Evolutionary conservation across 2,888 invertebrate genomes (phyloP), one percentile per base, ranked within the genome.

Genomic region (Lepidocyrtinus sp.): DNA sequence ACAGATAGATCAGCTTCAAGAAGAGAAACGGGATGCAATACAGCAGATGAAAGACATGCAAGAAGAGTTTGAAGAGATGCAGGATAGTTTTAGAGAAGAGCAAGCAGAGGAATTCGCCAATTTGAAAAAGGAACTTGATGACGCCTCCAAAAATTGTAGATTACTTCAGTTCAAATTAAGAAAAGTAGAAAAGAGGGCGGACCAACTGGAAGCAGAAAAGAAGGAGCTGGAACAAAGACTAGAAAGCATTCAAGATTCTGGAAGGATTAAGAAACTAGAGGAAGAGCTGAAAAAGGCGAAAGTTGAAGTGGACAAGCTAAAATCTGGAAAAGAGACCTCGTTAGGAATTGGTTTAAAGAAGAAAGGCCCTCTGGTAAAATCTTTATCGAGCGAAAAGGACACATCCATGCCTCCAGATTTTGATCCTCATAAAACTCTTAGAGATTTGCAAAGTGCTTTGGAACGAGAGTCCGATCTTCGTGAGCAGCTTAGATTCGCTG

Each of bases 51-150:
- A 94, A 45, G 97, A 97, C 87, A 91, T 99, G 87, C 98, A 98
- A 88, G 95, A 96, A 84, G 99, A 99, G 90, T 97, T 99, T 90
- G 99, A 99, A 88, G 99, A 99, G 90, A 94, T 99, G 93, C 98
- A 99, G 89, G 99, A 99, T 88, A 96, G 95, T 88, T 97, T 96
- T 89, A 92, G 97, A 87, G 99, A 99, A 89, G 98, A 98, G 87
- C 98, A 99, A 90, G 96, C 96, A 5, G 96, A 98, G 87, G 99
- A 98, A 88, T 98, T 98, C 88, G 93, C 96, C 1, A 95, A 95
- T 72, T 89, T 99, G 68, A 95, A 98, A 90, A 95, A 97, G 88
- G 98, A 98, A 89, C 91, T 99, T 85, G 99, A 99, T 88, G 96
- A 96, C 88, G 96, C 97, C 1, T 96, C 97, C 67, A 99, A 99